Evolutionary conservation across 2,113 vertebrate genomes (phyloP), one percentile per base, ranked within the genome.

Genomic region (Coryphaenoides rupestris): DNA sequence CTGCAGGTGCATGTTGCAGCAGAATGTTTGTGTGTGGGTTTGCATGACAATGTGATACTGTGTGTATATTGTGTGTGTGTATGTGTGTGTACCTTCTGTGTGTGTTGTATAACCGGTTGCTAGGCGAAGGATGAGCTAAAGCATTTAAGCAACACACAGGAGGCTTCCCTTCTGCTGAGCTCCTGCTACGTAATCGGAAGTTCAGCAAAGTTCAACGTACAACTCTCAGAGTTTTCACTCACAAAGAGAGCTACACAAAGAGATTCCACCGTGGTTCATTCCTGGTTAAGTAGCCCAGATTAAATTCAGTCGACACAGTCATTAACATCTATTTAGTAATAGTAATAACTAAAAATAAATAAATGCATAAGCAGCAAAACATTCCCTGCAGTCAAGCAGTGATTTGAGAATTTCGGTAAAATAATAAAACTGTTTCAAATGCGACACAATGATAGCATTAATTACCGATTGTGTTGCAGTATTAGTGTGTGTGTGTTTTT

Each of bases 121-220:
- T 78, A 88, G 76, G 81, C 80, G 70, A 77, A 78, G 73, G 72
- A 85, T 75, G 78, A 85, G 78, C 84, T 86, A 81, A 86, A 84
- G 74, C 52, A 58, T 82, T 77, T 74, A 80, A 80, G 79, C 40
- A 68, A 84, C 75, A 78, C 77, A 74, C 79, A 64, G 69, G 78
- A 85, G 78, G 78, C 72, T 80, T 83, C 73, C 74, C 52, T 66
- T 73, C 75, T 76, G 71, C 74, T 49, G 46, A 63, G 74, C 68
- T 77, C 75, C 71, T 77, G 74, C 65, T 74, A 74, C 81, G 81
- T 71, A 72, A 75, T 63, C 68, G 28, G 57, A 66, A 75, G 79
- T 78, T 86, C 77, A 79, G 58, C 54, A 73, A 80, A 76, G 82
- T 83, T 86, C 80, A 84, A n/a, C 67, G 68, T 54, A 55, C 76